Evolutionary conservation across 1,140 invertebrate species (phyloP), one percentile per base, ranked within the genome.

Genomic region (Heterodera schachtii): DNA sequence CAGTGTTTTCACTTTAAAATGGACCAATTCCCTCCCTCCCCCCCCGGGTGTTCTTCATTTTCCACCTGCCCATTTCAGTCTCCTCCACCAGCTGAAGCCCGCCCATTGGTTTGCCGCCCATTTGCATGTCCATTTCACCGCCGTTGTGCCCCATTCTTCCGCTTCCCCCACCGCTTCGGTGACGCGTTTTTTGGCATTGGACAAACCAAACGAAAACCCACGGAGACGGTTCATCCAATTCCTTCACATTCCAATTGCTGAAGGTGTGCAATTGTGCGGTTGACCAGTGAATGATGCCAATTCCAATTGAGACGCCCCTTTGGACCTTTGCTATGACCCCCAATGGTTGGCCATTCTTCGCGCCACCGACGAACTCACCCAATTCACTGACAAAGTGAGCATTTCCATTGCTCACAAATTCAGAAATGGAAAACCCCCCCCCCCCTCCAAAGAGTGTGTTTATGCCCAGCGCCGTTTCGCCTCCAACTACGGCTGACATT

Each of bases 81-180:
- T 79, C 13, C 90, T 99, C 2, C 90, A 93, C 73, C 87, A 92
- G 60, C 88, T 98, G 67, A 93, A 95, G 90, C 97, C 97, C 21
- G 91, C 91, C 0, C 96, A 95, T 91, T 99, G 96, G 96, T 99
- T 99, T 92, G 92, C 97, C 73, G 97, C 96, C 70, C 97, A 99
- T 92, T 92, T 99, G 70, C 97, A 99, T 91, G 95, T 95, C 84
- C 95, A 97, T 92, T 99, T 97, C 92, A 93, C 94, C 64, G 97
- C 97, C 7, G 75, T 95, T 6, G 93, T 98, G 11, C 92, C 93
- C 46, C 95, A 96, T 91, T 87, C 49, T 21, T 44, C 41, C 11
- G 70, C 46, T 9, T 21, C 31, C 9, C 31, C 69, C 69, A 46
- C 31, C 66, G 19, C 77, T 66, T 47, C 64, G 16, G 44, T 76